Evolutionary conservation across 2,888 invertebrate species (phyloP).

Genomic region (Agrochola circellaris): DNA sequence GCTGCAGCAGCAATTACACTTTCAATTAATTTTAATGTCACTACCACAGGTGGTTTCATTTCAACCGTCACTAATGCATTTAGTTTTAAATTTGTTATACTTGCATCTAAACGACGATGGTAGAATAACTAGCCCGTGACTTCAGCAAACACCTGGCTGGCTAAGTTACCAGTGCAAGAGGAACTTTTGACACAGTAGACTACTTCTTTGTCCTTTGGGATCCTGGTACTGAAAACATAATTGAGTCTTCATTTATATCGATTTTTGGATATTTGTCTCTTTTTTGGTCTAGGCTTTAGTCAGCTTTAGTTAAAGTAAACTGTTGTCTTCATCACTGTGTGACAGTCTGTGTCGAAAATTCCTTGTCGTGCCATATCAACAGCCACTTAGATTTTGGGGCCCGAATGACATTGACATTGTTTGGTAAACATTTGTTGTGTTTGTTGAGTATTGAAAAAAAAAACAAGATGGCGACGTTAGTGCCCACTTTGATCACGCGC

Average conservation of each 20-base stretch:
- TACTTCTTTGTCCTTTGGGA: neutral
- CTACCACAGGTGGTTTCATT: neutral
- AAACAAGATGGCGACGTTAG: neutral
- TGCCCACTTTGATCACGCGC: neutral
- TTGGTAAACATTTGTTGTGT: neutral
- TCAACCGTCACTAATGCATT: conserved; percentile 14
- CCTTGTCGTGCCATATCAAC: neutral
- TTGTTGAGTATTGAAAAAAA: neutral
- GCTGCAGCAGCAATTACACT: neutral
- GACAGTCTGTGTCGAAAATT: neutral
- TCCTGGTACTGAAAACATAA: neutral
- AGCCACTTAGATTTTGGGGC: neutral
- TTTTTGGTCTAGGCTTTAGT: neutral
- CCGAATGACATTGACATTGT: neutral
- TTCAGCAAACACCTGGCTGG: conserved; percentile 19
- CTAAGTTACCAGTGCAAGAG: neutral
- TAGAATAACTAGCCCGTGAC: neutral
- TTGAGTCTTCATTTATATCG: neutral
- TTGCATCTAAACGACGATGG: conserved; percentile 5
- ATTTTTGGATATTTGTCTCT: neutral
- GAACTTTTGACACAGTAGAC: neutral
- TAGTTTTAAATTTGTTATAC: conserved; percentile 21
- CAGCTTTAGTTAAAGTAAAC: too few species aligned
- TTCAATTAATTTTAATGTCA: conserved; percentile 5
- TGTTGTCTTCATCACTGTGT: neutral